Base-by-base conservation (phyloP, 92 coral and sea anemone genomes). In the Parazoanthus atlanticus region DNA sequence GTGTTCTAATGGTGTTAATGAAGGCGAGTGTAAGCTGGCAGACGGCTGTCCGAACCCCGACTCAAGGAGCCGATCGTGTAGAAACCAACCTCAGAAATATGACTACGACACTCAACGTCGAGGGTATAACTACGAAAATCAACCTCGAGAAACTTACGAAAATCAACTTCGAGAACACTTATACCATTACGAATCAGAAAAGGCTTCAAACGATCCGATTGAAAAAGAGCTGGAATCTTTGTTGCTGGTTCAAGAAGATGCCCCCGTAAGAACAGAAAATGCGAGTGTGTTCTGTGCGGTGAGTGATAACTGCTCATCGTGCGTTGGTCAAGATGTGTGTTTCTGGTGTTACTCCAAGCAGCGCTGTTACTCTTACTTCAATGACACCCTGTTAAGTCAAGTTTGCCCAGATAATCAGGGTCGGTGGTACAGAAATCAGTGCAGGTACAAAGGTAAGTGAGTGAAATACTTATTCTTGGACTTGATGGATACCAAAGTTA, bases 261-360 rank as follows among this genome's bases (percentile, higher is more conserved):
- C 65, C 38, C 34, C 78, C 19, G 54, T 69, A 1, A 29, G 46
- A 69, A 84, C 87, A n/a, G 87, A 70, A 70, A 84, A 84, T 46
- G 78, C 78, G 28, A 84, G 87, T 69, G 43, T 67, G 6, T 84
- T 84, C 32, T 84, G 87, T 46, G 65, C 28, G 7, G 87, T 84
- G 66, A 84, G 87, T 84, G 26, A 29, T 3, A 84, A 84, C 64
- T 84, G 87, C 41, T 84, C 87, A 11, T 28, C 87, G 16, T 84
- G 87, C 29, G 76, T 83, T 23, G 15, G 6, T 28, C 40, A 67
- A 46, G 78, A 83, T 17, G 64, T 83, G 16, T 83, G 86, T 70
- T 41, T 40, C 5, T 83, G 86, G 86, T 83, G 86, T 33, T 38
- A 71, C 2, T 41, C 86, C 4, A 83, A 31, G 25, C 46, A 17